These are phyloP conservation scores for Apus apus DNA, from an alignment of 2,113 vertebrate genomes.

Conservation along the genomic window DNA sequence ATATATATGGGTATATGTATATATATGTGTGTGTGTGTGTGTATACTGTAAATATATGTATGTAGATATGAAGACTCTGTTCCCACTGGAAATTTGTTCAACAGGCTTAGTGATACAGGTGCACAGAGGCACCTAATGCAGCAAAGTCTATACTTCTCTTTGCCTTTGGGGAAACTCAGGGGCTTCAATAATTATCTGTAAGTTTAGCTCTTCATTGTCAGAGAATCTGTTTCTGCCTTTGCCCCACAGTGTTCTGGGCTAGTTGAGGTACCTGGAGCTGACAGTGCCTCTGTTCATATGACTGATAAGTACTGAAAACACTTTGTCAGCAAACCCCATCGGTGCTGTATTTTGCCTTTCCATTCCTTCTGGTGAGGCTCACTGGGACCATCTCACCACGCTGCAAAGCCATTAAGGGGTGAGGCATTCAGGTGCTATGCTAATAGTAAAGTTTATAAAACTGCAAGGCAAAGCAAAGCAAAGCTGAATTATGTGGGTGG, in stretches of 20 bases:
- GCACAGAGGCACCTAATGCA: neutral
- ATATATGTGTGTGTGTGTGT: neutral
- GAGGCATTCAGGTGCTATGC: neutral
- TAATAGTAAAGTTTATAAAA: neutral
- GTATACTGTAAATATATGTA: neutral
- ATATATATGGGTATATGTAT: neutral
- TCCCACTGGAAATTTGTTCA: neutral
- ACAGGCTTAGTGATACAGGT: neutral
- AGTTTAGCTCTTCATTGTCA: neutral
- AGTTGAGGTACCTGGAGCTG: neutral
- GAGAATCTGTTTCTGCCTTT: neutral
- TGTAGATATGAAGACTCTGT: neutral
- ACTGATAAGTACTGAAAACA: neutral
- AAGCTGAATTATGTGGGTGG: neutral
- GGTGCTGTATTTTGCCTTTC: neutral
- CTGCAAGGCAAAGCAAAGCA: neutral
- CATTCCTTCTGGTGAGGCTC: neutral
- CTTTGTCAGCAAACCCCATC: neutral
- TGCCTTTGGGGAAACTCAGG: neutral
- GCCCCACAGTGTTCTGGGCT: neutral
- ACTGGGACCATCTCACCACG: neutral
- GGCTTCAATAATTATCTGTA: neutral
- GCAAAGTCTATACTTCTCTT: neutral
- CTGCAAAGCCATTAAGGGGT: neutral
- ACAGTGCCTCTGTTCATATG: rapidly evolving